phyloP scores from a whole-genome alignment of 2,113 vertebrate genomes.

The Pycnonotus jocosus region DNA sequence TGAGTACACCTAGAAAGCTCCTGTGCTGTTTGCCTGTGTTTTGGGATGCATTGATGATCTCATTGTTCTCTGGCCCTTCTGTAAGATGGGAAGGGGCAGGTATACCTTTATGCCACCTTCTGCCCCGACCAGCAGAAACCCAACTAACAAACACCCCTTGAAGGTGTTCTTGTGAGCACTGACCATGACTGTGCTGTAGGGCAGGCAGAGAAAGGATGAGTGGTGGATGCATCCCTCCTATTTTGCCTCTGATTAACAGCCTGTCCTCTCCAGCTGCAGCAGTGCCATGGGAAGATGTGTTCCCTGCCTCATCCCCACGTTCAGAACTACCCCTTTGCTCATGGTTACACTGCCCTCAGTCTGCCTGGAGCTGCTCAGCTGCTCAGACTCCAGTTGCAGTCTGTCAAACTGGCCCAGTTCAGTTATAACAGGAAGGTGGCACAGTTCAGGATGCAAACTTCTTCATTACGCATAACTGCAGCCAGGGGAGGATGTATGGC shows the following conservation, averaged over 20 bases:
- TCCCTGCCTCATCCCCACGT: not conserved
- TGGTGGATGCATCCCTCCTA: not conserved
- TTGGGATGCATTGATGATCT: not conserved
- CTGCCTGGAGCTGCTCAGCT: not conserved
- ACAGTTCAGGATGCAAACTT: not conserved
- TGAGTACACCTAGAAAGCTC: not conserved
- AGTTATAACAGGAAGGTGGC: not conserved
- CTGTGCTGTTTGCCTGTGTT: not conserved
- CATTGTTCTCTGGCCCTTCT: not conserved
- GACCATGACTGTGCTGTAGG: not conserved
- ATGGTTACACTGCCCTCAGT: not conserved
- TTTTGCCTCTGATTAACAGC: not conserved
- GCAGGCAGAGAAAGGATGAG: not conserved
- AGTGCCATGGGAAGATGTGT: not conserved
- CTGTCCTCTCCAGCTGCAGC: not conserved
- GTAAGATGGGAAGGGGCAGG: not conserved
- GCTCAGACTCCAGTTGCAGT: not conserved
- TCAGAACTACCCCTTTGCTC: not conserved
- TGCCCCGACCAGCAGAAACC: not conserved
- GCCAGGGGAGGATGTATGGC: not conserved
- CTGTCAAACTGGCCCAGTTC: not conserved
- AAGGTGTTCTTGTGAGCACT: not conserved
- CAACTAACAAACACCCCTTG: not conserved
- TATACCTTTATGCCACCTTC: not conserved
- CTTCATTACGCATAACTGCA: not conserved